These are phyloP conservation scores for Marisa cornuarietis DNA, from an alignment of 1,140 invertebrate genomes.

Conservation along the genomic window DNA sequence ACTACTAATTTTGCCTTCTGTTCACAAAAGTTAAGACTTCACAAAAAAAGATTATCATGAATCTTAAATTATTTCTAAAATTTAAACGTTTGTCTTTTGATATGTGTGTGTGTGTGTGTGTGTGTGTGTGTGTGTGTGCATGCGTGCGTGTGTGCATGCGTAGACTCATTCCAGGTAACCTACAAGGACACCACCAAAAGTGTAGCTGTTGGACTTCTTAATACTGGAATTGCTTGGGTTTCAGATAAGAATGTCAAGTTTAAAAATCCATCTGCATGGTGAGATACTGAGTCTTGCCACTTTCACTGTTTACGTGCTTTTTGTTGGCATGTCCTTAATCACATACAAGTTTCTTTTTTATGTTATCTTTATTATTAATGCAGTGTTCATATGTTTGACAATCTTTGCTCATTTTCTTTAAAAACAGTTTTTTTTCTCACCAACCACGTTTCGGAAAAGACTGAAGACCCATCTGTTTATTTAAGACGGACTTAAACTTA, in stretches of 20 bases:
- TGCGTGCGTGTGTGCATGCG: too few relatives aligned
- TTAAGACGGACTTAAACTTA: too few relatives aligned
- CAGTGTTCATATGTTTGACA: too few relatives aligned
- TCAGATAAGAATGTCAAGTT: slow-evolving; percentile 96
- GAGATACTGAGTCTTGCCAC: slow-evolving; percentile 18
- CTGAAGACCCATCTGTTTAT: too few relatives aligned
- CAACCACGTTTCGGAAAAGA: too few relatives aligned
- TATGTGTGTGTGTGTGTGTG: not conserved
- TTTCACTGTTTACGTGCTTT: not conserved
- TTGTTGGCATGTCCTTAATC: not conserved
- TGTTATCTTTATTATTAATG: not conserved
- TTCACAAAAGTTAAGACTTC: not conserved
- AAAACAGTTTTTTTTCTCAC: too few relatives aligned
- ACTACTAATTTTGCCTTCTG: not conserved
- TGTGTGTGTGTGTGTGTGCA: too few relatives aligned
- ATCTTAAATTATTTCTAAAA: slow-evolving; percentile 25
- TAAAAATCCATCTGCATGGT: slow-evolving; percentile 81
- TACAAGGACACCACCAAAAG: slow-evolving; percentile 23
- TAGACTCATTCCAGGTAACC: slow-evolving; percentile 57
- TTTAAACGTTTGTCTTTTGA: too few relatives aligned
- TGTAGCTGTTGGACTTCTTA: slow-evolving; percentile 64
- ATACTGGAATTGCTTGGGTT: slow-evolving; percentile 95
- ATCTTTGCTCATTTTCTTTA: too few relatives aligned
- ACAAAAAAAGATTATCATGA: not conserved
- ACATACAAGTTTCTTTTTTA: not conserved